Evolutionary conservation across 2,113 vertebrate genomes (phyloP), one percentile per base, ranked within the genome.

Genomic region (Eolophus roseicapilla): DNA sequence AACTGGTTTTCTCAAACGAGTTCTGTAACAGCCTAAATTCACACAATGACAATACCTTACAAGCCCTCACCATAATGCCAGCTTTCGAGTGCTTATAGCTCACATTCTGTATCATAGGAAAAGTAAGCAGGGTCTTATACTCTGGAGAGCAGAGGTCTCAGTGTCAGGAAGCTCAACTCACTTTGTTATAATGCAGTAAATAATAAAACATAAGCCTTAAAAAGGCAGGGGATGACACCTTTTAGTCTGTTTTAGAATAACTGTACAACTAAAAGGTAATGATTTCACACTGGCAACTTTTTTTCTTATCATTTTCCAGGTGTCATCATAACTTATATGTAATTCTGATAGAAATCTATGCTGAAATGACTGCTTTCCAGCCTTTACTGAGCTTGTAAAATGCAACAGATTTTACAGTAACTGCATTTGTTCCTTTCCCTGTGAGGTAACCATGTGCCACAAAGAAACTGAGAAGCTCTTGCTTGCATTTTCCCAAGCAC

Each of bases 31-130:
- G 49, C 6, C 24, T 70, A 29, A 69, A 80, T 63, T 92, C 76
- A 59, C 18, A n/a, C 50, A 39, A 77, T 3, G 73, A n/a, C 9
- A 16, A 55, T 70, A 81, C 23, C 53, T 93, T 37, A n/a, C 21
- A 70, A 88, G 39, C 69, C 24, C 39, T 95, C 43, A 29, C 43
- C 43, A 47, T 35, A 82, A 79, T 9, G 20, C 78, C 74, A 50
- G 62, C 60, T 77, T 74, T 68, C 2, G 1, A 35, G 23, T 93
- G 95, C 91, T 95, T 90, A 81, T 88, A 95, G 49, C 41, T 95
- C 67, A 27, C 43, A 81, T 46, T 76, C 86, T 92, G 29, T 88
- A 88, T 78, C 92, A 91, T 55, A 91, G 39, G 80, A 92, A 83
- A 93, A 84, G 46, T 39, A 91, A 60, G 55, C 83, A 86, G 55